A percentile compares a stretch with the other conserved stretches of the same genome.
phyloP scores from a whole-genome alignment of 2,888 invertebrate species.

The Iphiclides podalirius region DNA sequence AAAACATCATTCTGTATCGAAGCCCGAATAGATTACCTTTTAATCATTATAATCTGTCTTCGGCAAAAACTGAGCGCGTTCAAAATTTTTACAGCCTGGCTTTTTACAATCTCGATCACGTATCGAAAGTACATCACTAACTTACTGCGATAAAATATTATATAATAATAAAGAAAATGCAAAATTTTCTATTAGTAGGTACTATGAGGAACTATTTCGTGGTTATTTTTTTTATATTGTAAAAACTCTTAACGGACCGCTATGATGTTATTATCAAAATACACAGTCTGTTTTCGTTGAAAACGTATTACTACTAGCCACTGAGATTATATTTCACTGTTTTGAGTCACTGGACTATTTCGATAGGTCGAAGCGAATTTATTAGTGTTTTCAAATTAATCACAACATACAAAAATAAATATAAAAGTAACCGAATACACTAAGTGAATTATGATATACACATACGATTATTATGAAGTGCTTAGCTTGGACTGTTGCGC shows the following conservation, averaged over 20 bases:
- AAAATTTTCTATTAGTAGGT: conserved; percentile 78
- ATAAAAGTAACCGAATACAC: conserved; percentile 28
- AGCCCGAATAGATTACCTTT: conserved; percentile 28
- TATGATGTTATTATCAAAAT: conserved; percentile 73
- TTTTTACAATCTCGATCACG: conserved; percentile 28
- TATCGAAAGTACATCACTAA: conserved; percentile 68
- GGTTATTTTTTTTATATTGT: conserved; percentile 53
- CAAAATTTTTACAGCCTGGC: conserved; percentile 30
- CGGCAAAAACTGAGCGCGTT: conserved; percentile 19
- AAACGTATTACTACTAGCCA: conserved; percentile 31
- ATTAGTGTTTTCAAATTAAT: conserved; percentile 26
- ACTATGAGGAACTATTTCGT: conserved; percentile 79
- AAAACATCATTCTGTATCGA: conserved; percentile 63
- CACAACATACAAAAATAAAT: conserved; percentile 27
- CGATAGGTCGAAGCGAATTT: conserved; percentile 14
- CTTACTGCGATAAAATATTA: conserved; percentile 68
- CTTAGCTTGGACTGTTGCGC: conserved; percentile 30
- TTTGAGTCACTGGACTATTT: conserved; percentile 50
- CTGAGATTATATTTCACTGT: conserved; percentile 51
- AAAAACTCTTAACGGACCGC: conserved; percentile 48
- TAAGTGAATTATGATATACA: conserved; percentile 30
- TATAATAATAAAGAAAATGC: conserved; percentile 73
- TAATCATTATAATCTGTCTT: not conserved
- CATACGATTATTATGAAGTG: conserved; percentile 31
- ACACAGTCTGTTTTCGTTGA: conserved; percentile 60